phyloP scores from a whole-genome alignment of 2,113 vertebrate species.

The Notechis scutatus region DNA sequence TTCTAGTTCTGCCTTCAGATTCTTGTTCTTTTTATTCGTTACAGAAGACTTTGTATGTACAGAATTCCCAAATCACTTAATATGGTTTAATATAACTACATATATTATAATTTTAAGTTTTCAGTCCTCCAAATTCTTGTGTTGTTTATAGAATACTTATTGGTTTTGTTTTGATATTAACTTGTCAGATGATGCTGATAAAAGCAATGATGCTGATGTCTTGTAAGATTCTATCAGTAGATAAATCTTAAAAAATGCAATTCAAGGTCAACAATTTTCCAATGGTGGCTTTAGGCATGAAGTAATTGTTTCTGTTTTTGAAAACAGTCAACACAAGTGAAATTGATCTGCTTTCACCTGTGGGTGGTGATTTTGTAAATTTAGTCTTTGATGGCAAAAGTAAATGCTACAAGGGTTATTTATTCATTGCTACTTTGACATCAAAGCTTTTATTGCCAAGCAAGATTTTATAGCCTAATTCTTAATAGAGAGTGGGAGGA shows the following conservation, averaged over 20 bases:
- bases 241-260: neutral
- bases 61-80: neutral
- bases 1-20: neutral
- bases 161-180: neutral
- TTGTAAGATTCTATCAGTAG: slow-evolving; percentile 20
- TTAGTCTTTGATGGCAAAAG: slow-evolving; percentile 12
- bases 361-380: slow-evolving; percentile 37
- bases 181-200: neutral
- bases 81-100: accelerated
- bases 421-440: slow-evolving; percentile 31
- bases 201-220: slow-evolving; percentile 5
- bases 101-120: neutral
- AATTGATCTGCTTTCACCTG: neutral
- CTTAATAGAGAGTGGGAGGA: neutral
- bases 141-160: slow-evolving; percentile 12
- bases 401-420: neutral
- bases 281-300: slow-evolving; percentile 47
- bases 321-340: slow-evolving; percentile 29
- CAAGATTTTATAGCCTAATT: slow-evolving; percentile 24
- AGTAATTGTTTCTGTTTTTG: slow-evolving; percentile 51
- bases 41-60: accelerated
- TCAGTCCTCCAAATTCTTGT: neutral
- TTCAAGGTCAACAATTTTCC: slow-evolving; percentile 27
- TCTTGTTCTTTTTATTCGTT: neutral
- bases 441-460: slow-evolving; percentile 47